Percentiles rank a stretch among this genome's conserved stretches.
Evolutionary conservation across 2,113 vertebrate genomes (phyloP).

Genomic region (Regulus satrapa): DNA sequence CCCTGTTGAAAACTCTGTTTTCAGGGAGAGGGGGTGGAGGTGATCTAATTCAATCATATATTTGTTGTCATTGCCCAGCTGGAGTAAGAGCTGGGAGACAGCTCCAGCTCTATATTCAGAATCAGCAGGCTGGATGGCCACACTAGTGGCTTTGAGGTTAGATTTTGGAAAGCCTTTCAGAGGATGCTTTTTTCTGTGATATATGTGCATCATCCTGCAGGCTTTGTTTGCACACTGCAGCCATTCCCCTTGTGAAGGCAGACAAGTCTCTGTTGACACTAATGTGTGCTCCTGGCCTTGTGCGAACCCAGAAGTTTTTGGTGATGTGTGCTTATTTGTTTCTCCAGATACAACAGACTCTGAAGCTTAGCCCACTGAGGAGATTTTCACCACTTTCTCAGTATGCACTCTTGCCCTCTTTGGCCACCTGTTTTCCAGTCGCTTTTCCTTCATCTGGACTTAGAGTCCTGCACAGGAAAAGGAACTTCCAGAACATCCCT

Average conservation of each 20-base stretch:
- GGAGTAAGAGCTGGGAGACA: background rate
- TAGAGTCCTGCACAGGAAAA: background rate
- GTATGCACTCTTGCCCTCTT: background rate
- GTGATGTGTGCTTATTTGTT: background rate
- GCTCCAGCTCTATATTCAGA: background rate
- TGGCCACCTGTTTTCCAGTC: background rate
- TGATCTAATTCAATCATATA: background rate
- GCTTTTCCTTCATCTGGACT: background rate
- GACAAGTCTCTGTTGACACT: background rate
- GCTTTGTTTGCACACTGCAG: background rate
- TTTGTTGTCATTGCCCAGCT: background rate
- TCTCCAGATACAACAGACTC: background rate
- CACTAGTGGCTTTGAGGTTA: background rate
- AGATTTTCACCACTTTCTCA: background rate
- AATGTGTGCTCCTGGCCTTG: accelerated
- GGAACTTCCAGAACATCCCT: background rate
- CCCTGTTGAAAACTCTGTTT: background rate
- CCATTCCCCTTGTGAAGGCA: background rate
- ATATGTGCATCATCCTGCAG: background rate
- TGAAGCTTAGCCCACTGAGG: background rate
- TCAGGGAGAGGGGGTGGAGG: background rate
- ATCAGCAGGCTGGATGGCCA: background rate
- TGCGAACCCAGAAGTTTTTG: background rate
- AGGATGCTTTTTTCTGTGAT: background rate
- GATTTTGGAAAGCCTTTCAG: background rate